phyloP scores from a whole-genome alignment of 2,797 vertebrate genomes.

The Loriculus beryllinus region DNA sequence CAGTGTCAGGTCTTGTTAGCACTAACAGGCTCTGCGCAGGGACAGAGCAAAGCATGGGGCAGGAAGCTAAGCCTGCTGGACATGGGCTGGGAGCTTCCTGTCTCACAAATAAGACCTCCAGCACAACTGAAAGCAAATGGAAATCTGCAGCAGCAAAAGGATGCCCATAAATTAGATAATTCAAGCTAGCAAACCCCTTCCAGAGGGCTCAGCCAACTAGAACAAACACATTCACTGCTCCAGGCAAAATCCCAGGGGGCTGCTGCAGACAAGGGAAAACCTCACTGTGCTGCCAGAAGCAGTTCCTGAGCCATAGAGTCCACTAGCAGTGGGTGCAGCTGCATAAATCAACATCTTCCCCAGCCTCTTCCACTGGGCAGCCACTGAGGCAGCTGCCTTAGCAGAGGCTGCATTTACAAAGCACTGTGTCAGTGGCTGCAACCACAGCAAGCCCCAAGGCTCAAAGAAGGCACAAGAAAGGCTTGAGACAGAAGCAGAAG shows the following conservation, averaged over 20 bases:
- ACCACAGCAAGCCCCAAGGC: neutral
- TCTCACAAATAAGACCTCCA: neutral
- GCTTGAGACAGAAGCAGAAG: neutral
- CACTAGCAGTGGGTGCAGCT: neutral
- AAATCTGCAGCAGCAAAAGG: neutral
- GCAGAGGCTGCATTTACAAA: neutral
- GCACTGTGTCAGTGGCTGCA: neutral
- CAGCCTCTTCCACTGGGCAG: neutral
- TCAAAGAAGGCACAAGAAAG: neutral
- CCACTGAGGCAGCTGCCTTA: neutral
- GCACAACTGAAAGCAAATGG: neutral
- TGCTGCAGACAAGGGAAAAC: neutral
- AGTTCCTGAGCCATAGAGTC: neutral
- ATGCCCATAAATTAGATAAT: conserved; percentile 3
- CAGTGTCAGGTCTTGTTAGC: rapidly evolving
- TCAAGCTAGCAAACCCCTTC: conserved; percentile 12
- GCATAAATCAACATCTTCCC: neutral
- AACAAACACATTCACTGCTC: neutral
- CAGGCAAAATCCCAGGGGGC: conserved; percentile 20
- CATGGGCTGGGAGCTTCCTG: neutral
- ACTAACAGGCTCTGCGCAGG: neutral
- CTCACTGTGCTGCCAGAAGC: neutral
- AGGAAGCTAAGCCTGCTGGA: neutral
- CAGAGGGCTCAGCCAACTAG: conserved; percentile 9
- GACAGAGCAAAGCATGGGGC: neutral